Percentiles rank a stretch among this genome's conserved stretches.
Conservation (phyloP, 2,113 vertebrate genomes). For the Pheucticus melanocephalus region DNA sequence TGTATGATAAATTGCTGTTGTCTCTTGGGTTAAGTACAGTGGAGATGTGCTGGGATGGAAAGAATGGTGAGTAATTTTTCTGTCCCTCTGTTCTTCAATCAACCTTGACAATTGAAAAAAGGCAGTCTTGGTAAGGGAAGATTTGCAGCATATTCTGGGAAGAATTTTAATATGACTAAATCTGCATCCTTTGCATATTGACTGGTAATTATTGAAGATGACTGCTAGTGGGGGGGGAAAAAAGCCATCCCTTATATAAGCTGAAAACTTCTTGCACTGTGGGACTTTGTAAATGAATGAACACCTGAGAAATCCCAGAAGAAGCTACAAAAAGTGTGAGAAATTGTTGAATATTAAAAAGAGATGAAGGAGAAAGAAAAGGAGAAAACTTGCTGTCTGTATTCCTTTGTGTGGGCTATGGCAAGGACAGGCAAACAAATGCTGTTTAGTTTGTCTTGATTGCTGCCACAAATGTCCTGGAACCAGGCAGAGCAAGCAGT, state of each 20-base stretch:
- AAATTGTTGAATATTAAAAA: not conserved
- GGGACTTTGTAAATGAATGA: not conserved
- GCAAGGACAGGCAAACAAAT: not conserved
- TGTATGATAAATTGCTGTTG: not conserved
- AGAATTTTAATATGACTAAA: not conserved
- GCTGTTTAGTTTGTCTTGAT: not conserved
- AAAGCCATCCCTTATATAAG: not conserved
- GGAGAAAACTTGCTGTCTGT: not conserved
- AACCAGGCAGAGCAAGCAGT: not conserved
- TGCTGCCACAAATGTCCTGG: not conserved
- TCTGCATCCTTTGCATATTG: not conserved
- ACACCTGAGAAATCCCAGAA: not conserved
- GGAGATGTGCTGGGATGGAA: not conserved
- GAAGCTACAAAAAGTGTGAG: not conserved
- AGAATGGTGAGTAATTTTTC: not conserved
- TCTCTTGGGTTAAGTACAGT: not conserved
- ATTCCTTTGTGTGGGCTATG: not conserved
- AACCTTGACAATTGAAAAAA: not conserved
- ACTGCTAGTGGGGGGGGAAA: rapidly evolving
- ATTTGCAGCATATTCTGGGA: not conserved
- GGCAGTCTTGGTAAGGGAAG: not conserved
- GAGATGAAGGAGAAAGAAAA: not conserved
- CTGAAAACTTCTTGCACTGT: not conserved
- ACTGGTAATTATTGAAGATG: not conserved
- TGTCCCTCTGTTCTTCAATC: not conserved